Conservation (phyloP, 2,888 invertebrate genomes). For the Ophion costatus region DNA sequence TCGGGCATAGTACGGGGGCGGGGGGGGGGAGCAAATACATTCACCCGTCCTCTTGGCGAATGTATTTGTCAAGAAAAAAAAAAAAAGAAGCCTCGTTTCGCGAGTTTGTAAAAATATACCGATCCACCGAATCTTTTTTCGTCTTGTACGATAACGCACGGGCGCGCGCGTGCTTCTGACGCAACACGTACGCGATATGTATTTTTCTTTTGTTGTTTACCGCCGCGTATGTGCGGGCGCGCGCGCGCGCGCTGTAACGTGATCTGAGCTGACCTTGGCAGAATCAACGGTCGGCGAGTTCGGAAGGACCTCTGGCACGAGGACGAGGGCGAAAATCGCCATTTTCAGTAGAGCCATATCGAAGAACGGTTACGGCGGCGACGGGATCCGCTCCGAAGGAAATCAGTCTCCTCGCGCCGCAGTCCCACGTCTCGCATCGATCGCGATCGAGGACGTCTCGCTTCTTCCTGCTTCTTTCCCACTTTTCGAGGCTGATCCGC, state of each 20-base stretch:
- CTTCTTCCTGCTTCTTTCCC: not conserved
- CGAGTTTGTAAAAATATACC: too few relatives aligned
- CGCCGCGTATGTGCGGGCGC: too few relatives aligned
- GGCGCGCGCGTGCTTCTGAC: too few relatives aligned
- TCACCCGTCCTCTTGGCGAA: too few relatives aligned
- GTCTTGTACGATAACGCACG: too few relatives aligned
- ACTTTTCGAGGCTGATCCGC: not conserved
- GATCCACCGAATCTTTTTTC: too few relatives aligned
- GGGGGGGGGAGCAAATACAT: too few relatives aligned
- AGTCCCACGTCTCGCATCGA: not conserved
- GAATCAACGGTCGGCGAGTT: slow-evolving; percentile 37
- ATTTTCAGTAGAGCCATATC: slow-evolving; percentile 60
- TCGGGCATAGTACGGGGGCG: too few relatives aligned
- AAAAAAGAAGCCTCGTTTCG: too few relatives aligned
- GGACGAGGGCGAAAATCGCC: slow-evolving; percentile 58
- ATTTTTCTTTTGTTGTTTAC: not conserved
- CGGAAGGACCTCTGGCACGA: slow-evolving; percentile 56
- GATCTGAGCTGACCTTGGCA: slow-evolving; percentile 53
- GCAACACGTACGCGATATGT: too few relatives aligned
- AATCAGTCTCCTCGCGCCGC: not conserved
- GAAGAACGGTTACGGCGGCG: not conserved
- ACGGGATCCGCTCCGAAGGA: not conserved
- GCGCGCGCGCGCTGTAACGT: not conserved
- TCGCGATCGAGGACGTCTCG: not conserved
- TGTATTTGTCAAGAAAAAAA: too few relatives aligned